These are phyloP conservation scores for Hycleus cichorii DNA, from an alignment of 1,140 invertebrate genomes.

Conservation along the genomic window DNA sequence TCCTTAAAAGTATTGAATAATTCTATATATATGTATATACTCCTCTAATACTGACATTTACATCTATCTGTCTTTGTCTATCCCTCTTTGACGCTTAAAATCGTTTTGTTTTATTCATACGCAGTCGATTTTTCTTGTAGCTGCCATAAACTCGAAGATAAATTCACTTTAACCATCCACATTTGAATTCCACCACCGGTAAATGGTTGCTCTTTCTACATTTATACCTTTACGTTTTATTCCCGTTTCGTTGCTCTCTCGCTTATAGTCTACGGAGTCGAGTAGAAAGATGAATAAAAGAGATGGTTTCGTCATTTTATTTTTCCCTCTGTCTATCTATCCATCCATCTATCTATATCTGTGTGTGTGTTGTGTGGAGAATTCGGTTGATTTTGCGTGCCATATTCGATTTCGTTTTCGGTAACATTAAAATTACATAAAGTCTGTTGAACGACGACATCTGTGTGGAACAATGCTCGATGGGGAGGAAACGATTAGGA, in stretches of 20 bases:
- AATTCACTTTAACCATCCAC: constrained; percentile 24
- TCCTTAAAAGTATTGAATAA: constrained; percentile 34
- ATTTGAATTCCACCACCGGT: constrained; percentile 23
- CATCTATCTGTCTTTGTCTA: no score
- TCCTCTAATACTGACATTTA: no score
- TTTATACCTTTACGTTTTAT: constrained; percentile 6
- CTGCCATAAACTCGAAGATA: constrained; percentile 28
- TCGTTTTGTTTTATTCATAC: constrained; percentile 35
- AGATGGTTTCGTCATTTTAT: no score
- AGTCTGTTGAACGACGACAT: constrained; percentile 4
- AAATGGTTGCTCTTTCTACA: constrained; percentile 14
- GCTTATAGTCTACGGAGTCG: no score
- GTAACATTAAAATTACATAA: constrained; percentile 14
- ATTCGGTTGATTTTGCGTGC: background rate
- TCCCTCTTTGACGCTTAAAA: constrained; percentile 24
- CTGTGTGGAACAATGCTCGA: constrained; percentile 5
- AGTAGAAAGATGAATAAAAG: no score
- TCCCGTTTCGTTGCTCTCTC: background rate
- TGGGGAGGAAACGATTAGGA: constrained; percentile 6
- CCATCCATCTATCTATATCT: no score
- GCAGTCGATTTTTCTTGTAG: constrained; percentile 30
- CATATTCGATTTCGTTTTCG: background rate
- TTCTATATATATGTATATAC: constrained; percentile 21
- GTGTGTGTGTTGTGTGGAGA: no score
- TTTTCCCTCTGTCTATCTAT: no score